Evolutionary conservation across 2,888 invertebrate genomes (phyloP).

Genomic region (Lysandra coridon): DNA sequence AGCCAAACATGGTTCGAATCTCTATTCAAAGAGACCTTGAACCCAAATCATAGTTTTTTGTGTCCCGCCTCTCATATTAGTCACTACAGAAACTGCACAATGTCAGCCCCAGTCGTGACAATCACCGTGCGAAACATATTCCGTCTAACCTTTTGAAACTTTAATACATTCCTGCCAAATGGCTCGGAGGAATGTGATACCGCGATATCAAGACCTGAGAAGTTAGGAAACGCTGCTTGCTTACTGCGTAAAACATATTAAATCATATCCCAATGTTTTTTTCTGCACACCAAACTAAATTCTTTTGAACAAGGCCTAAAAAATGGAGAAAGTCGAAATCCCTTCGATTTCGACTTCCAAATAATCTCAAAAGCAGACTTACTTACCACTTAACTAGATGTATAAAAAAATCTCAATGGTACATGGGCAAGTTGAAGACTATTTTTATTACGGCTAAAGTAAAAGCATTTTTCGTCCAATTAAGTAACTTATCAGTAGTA

Average conservation of each 20-base stretch:
- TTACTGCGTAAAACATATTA: not conserved
- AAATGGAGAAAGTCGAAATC: not conserved
- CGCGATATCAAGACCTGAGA: conserved; percentile 8
- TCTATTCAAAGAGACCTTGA: not conserved
- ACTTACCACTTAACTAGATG: not conserved
- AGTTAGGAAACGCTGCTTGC: not conserved
- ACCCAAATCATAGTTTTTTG: conserved; percentile 16
- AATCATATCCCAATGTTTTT: not conserved
- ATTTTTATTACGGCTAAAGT: not conserved
- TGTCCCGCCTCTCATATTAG: not conserved
- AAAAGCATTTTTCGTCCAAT: not conserved
- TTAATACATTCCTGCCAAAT: conserved; percentile 19
- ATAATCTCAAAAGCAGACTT: too few species aligned
- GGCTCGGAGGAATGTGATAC: conserved; percentile 2
- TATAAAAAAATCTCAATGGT: not conserved
- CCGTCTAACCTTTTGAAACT: conserved; percentile 36
- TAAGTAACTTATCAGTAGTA: not conserved
- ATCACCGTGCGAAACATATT: conserved; percentile 38
- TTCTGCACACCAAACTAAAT: not conserved
- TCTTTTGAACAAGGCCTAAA: not conserved
- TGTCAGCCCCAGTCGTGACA: conserved; percentile 37
- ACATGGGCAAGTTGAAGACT: not conserved
- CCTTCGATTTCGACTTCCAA: too few species aligned
- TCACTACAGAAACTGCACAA: conserved; percentile 25
- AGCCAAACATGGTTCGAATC: not conserved